phyloP scores from a whole-genome alignment of 2,797 vertebrate genomes.

The Etheostoma perlongum region DNA sequence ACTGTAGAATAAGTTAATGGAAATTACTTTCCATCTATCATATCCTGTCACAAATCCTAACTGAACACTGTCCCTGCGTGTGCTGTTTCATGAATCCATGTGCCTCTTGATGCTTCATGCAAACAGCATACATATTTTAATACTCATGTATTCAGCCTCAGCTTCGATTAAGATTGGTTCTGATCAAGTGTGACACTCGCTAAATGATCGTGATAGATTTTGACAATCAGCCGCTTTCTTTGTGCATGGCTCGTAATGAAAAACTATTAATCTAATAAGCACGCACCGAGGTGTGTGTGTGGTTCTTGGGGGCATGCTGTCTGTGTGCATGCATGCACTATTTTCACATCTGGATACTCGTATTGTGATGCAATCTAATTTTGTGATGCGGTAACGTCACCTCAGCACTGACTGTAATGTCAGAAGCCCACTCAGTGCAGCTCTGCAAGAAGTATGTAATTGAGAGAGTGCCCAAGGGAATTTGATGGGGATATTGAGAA shows the following conservation, averaged over 20 bases:
- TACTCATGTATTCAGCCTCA: constrained; percentile 34
- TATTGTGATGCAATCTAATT: constrained; percentile 70
- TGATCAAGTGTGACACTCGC: constrained; percentile 47
- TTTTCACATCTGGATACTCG: constrained; percentile 71
- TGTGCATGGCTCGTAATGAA: constrained; percentile 9
- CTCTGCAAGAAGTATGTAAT: constrained; percentile 68
- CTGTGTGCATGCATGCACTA: constrained; percentile 36
- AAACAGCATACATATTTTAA: constrained; percentile 41
- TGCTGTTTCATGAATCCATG: constrained; percentile 49
- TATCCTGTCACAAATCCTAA: constrained; percentile 54
- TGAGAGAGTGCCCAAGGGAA: constrained; percentile 72
- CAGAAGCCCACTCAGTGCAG: constrained; percentile 58
- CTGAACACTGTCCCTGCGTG: constrained; percentile 44
- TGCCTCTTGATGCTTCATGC: constrained; percentile 23
- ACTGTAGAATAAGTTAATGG: constrained; percentile 48
- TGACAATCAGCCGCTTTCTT: constrained; percentile 37
- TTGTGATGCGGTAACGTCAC: constrained; percentile 72
- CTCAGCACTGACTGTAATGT: constrained; percentile 73
- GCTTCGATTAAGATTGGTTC: constrained; percentile 5
- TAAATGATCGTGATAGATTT: constrained; percentile 45
- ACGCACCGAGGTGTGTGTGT: constrained; percentile 3
- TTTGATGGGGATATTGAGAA: constrained; percentile 64
- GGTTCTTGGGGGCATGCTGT: background rate
- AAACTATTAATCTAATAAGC: constrained; percentile 40
- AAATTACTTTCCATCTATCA: constrained; percentile 73